These are phyloP conservation scores for Otocyon megalotis DNA, from an alignment of 2,113 vertebrate species.

Conservation along the genomic window DNA sequence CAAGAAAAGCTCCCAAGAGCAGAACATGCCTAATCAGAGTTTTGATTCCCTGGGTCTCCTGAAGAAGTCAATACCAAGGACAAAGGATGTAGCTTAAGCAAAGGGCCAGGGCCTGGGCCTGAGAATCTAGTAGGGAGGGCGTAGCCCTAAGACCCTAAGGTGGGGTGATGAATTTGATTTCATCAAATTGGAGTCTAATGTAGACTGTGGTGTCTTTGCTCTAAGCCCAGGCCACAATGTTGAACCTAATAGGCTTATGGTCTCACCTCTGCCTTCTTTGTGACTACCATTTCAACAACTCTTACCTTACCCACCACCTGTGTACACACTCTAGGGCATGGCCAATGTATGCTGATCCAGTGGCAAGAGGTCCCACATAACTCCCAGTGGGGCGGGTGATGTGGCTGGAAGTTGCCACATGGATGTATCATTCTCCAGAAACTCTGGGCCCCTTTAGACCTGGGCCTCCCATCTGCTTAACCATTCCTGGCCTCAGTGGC, in stretches of 20 bases:
- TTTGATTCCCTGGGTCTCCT: background rate
- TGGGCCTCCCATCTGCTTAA: background rate
- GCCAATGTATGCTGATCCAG: background rate
- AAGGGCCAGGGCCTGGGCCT: background rate
- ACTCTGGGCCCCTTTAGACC: background rate
- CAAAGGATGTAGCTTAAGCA: background rate
- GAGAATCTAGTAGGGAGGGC: background rate
- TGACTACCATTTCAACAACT: slow-evolving; percentile 10
- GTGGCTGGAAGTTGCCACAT: background rate
- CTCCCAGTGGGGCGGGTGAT: background rate
- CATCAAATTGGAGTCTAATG: background rate
- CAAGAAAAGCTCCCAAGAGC: background rate
- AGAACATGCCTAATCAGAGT: background rate
- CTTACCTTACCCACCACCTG: background rate
- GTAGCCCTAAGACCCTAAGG: background rate
- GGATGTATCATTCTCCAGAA: background rate
- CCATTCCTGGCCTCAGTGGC: background rate
- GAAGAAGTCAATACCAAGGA: background rate
- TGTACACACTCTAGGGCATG: background rate
- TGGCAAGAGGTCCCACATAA: background rate
- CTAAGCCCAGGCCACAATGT: background rate
- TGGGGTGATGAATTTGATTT: background rate
- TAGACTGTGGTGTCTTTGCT: background rate
- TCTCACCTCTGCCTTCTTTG: slow-evolving; percentile 11
- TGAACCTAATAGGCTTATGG: background rate